Conservation (phyloP, 1,140 invertebrate species). For the Lepidurus apus region DNA sequence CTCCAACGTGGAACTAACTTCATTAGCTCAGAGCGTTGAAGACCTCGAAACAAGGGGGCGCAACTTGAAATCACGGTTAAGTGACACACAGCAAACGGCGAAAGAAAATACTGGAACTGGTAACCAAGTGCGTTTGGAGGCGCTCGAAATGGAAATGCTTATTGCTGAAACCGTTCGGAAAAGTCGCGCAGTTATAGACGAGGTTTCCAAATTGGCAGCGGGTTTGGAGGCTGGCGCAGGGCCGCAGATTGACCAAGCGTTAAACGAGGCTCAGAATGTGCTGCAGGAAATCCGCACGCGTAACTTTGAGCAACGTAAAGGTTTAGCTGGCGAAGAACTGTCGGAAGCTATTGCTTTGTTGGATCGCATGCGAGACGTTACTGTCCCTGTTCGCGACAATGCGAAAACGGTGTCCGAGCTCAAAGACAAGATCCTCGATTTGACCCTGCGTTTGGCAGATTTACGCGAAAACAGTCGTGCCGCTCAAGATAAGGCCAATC, state of each 20-base stretch:
- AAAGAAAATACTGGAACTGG: conserved; percentile 39
- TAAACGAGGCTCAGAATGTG: conserved; percentile 65
- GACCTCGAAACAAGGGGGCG: conserved; percentile 51
- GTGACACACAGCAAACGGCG: conserved; percentile 42
- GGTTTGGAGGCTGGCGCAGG: conserved; percentile 60
- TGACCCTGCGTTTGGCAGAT: conserved; percentile 64
- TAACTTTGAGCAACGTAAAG: conserved; percentile 46
- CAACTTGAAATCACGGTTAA: conserved; percentile 54
- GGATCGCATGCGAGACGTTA: conserved; percentile 59
- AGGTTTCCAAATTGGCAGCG: conserved; percentile 60
- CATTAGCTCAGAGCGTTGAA: conserved; percentile 54
- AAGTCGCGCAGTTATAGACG: conserved; percentile 52
- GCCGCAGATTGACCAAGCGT: conserved; percentile 67
- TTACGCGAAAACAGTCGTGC: conserved; percentile 60
- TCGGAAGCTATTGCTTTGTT: conserved; percentile 59
- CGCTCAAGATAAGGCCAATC: conserved; percentile 54
- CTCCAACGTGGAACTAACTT: conserved; percentile 56
- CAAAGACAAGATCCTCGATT: conserved; percentile 53
- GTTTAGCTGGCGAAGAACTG: conserved; percentile 53
- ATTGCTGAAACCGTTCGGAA: conserved; percentile 42
- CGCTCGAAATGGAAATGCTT: conserved; percentile 43
- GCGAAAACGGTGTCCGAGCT: conserved; percentile 51
- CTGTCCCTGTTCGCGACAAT: conserved; percentile 59
- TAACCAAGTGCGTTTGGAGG: conserved; percentile 39
- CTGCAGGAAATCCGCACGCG: conserved; percentile 59